These are phyloP conservation scores for Spermophilus dauricus DNA, from an alignment of 2,113 vertebrate genomes.

Conservation along the genomic window DNA sequence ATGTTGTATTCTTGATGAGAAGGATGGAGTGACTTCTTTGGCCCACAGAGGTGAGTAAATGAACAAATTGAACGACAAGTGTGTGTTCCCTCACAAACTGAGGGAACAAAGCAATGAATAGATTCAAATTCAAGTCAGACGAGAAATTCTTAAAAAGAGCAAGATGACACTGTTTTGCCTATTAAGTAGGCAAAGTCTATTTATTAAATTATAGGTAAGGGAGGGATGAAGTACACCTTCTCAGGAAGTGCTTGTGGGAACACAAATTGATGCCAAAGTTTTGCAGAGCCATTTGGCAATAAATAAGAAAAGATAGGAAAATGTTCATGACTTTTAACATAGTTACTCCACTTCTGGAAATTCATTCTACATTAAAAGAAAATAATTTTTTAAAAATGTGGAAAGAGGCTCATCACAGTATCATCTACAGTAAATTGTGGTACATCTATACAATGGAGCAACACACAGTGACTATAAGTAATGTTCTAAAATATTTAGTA, in stretches of 20 bases:
- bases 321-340: background rate
- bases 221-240: background rate
- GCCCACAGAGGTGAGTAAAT: background rate
- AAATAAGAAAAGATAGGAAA: background rate
- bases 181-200: background rate
- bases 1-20: background rate
- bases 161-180: background rate
- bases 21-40: background rate
- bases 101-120: background rate
- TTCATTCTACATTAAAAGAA: constrained; percentile 21
- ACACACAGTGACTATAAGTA: background rate
- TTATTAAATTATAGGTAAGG: constrained; percentile 4
- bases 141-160: constrained; percentile 27
- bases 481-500: background rate
- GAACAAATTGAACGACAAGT: background rate
- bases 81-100: background rate
- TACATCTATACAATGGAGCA: background rate
- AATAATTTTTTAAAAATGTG: background rate
- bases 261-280: background rate
- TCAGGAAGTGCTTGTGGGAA: background rate
- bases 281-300: background rate
- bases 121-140: constrained; percentile 7
- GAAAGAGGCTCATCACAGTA: background rate
- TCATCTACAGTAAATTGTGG: background rate
- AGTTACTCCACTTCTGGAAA: constrained; percentile 45